These are phyloP conservation scores for Sminthopsis crassicaudata DNA, from an alignment of 2,113 vertebrate genomes.

Conservation along the genomic window DNA sequence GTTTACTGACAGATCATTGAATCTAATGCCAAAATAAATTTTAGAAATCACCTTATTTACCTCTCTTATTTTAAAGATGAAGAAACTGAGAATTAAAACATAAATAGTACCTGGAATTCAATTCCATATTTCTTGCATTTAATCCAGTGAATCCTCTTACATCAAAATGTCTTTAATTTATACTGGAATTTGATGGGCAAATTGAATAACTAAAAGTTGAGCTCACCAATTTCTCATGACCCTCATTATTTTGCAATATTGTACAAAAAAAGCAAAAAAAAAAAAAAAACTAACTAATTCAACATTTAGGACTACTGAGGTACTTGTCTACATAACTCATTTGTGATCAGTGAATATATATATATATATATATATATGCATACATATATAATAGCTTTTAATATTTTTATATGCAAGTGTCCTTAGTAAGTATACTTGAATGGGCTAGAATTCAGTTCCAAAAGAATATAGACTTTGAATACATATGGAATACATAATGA, in stretches of 20 bases:
- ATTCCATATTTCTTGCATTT: background rate
- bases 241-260: background rate
- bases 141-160: background rate
- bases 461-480: background rate
- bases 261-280: background rate
- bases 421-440: too few species aligned
- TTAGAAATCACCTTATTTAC: background rate
- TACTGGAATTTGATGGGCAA: too few species aligned
- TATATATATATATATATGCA: too few species aligned
- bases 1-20: background rate
- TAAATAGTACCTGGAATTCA: background rate
- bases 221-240: too few species aligned
- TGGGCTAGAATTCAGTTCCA: background rate
- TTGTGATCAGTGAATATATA: background rate
- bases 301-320: background rate
- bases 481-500: background rate
- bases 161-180: background rate
- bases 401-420: too few species aligned
- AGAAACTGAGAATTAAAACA: background rate
- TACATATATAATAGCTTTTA: too few species aligned
- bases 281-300: too few species aligned
- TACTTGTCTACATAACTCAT: background rate
- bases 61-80: background rate
- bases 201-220: too few species aligned
- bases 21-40: background rate